A percentile compares a stretch with the other conserved stretches of the same genome.
Evolutionary conservation across 2,797 vertebrate species (phyloP).

Genomic region (Notamacropus eugenii): DNA sequence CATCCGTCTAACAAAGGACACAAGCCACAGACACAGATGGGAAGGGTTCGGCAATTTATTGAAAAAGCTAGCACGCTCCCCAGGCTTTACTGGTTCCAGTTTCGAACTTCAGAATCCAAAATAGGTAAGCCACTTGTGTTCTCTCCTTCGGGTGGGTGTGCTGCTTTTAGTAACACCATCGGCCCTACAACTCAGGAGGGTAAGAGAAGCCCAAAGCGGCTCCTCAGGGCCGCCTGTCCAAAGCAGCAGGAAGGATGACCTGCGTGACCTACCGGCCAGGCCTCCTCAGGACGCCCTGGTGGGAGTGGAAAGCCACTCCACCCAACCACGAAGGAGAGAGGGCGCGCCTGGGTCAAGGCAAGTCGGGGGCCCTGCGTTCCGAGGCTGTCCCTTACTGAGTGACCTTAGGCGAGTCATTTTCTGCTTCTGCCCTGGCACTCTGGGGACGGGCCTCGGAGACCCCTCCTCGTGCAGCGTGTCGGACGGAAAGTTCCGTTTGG

Average conservation of each 20-base stretch:
- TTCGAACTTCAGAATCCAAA: background rate
- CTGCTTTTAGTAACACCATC: background rate
- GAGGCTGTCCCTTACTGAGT: background rate
- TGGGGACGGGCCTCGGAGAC: background rate
- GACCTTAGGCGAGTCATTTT: background rate
- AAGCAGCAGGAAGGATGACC: background rate
- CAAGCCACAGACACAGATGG: background rate
- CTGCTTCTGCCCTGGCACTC: background rate
- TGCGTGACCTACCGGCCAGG: background rate
- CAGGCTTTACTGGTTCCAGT: background rate
- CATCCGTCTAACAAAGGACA: background rate
- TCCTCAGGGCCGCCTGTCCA: background rate
- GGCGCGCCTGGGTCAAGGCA: no score
- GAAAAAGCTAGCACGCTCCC: background rate
- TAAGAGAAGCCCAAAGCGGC: background rate
- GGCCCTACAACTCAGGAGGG: background rate
- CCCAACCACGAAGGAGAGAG: background rate
- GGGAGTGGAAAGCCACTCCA: background rate
- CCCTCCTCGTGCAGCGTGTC: background rate
- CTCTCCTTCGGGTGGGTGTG: background rate
- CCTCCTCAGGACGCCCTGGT: background rate
- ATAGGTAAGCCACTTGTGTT: background rate
- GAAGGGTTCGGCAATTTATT: background rate
- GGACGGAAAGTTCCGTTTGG: background rate
- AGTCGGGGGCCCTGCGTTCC: background rate